Conservation (phyloP, 2,888 invertebrate species). For the Andricus quercusramuli region DNA sequence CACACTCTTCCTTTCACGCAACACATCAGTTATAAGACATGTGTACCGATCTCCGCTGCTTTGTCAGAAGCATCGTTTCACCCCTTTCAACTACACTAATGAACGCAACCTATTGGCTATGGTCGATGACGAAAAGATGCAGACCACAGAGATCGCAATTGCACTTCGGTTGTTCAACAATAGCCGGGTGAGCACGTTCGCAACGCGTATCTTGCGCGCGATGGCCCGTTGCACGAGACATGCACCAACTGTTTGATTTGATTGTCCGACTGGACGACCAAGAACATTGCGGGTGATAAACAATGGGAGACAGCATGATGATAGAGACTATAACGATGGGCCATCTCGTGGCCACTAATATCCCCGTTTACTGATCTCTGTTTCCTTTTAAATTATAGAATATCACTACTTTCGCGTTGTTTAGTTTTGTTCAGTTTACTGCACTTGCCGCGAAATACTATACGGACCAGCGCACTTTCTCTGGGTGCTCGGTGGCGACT, state of each 20-base stretch:
- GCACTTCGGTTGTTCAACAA: slow-evolving; percentile 1
- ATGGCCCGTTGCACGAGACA: slow-evolving; percentile 11
- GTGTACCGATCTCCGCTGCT: neutral
- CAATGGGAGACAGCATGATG: neutral
- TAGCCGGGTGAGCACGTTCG: neutral
- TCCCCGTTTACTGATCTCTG: neutral
- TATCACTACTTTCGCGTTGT: neutral
- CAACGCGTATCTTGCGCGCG: neutral
- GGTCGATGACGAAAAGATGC: neutral
- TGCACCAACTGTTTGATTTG: neutral
- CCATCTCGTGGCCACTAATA: neutral
- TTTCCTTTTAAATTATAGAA: neutral
- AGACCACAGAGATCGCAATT: neutral
- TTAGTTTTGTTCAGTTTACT: neutral
- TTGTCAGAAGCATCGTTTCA: neutral
- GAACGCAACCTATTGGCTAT: neutral
- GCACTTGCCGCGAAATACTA: slow-evolving; percentile 1
- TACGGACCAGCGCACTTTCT: slow-evolving; percentile 58
- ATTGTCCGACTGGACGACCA: slow-evolving; percentile 4
- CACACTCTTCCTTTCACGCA: neutral
- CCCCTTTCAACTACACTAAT: neutral
- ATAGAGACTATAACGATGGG: neutral
- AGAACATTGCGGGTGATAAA: neutral
- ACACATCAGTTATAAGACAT: neutral
- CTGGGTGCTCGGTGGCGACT: slow-evolving; percentile 75